phyloP scores from a whole-genome alignment of 2,888 invertebrate species.

The Mamestra brassicae region DNA sequence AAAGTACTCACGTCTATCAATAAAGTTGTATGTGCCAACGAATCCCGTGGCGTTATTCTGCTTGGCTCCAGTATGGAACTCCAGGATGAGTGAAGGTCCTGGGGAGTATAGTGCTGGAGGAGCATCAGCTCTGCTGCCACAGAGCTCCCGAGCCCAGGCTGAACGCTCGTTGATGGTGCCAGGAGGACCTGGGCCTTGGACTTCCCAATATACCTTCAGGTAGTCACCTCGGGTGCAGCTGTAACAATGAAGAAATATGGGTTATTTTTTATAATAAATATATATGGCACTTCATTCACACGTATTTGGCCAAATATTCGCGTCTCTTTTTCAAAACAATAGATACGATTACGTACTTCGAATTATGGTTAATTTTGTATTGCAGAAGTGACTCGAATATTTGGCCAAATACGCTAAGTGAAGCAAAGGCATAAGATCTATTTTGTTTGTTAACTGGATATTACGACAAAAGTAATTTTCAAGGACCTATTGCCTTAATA shows the following conservation, averaged over 20 bases:
- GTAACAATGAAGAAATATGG: slow-evolving; percentile 80
- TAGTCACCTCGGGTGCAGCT: slow-evolving; percentile 95
- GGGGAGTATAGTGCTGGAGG: slow-evolving; percentile 95
- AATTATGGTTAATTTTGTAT: too few species aligned
- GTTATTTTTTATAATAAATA: too few species aligned
- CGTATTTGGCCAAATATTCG: too few species aligned
- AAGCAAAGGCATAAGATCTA: too few species aligned
- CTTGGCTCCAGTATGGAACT: slow-evolving; percentile 92
- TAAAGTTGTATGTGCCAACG: slow-evolving; percentile 94
- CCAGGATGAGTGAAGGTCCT: slow-evolving; percentile 93
- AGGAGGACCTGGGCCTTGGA: slow-evolving; percentile 93
- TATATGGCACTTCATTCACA: too few species aligned
- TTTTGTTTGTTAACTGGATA: too few species aligned
- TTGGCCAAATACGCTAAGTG: too few species aligned
- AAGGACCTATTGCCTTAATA: too few species aligned
- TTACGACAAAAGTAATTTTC: too few species aligned
- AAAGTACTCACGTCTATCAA: slow-evolving; percentile 93
- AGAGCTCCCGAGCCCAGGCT: slow-evolving; percentile 93
- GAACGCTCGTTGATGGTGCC: slow-evolving; percentile 94
- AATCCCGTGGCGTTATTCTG: slow-evolving; percentile 92
- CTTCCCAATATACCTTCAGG: slow-evolving; percentile 95
- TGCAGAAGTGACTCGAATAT: too few species aligned
- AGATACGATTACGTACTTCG: too few species aligned
- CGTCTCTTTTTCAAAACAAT: too few species aligned
- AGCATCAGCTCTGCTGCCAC: slow-evolving; percentile 93